Conservation (phyloP, 1,140 invertebrate species). For the Rhyacophila brunnea region DNA sequence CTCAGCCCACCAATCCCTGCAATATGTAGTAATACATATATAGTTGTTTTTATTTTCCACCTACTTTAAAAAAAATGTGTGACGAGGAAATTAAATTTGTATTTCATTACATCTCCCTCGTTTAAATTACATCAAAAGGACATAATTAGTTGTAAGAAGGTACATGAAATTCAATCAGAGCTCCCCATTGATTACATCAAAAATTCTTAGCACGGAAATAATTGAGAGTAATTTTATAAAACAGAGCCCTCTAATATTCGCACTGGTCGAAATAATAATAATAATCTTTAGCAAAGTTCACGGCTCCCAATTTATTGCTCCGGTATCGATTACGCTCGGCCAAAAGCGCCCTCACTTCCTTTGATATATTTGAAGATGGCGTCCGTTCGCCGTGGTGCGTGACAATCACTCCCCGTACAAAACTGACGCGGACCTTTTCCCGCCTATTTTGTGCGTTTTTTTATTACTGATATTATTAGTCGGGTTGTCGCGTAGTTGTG, state of each 20-base stretch:
- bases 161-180: too few species aligned
- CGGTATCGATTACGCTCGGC: conserved; percentile 25
- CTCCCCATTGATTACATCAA: too few species aligned
- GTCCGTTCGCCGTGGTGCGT: conserved; percentile 19
- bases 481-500: not conserved
- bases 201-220: too few species aligned
- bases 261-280: conserved; percentile 28
- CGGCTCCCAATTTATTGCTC: conserved; percentile 26
- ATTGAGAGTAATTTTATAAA: too few species aligned
- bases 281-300: conserved; percentile 27
- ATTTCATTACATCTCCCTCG: too few species aligned
- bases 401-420: conserved; percentile 16
- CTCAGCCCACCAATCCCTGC: too few species aligned
- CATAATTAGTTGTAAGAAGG: too few species aligned
- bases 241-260: conserved; percentile 2
- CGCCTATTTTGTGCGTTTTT: not conserved
- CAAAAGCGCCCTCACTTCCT: conserved; percentile 14
- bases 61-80: too few species aligned
- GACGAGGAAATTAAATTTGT: too few species aligned
- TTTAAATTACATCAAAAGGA: too few species aligned
- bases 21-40: too few species aligned
- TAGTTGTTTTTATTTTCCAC: too few species aligned
- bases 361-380: conserved; percentile 24
- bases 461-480: not conserved
- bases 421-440: conserved; percentile 1